A percentile compares a stretch with the other conserved stretches of the same genome.
These are phyloP conservation scores for Aphrophora alni DNA, from an alignment of 2,888 invertebrate species.

Conservation along the genomic window DNA sequence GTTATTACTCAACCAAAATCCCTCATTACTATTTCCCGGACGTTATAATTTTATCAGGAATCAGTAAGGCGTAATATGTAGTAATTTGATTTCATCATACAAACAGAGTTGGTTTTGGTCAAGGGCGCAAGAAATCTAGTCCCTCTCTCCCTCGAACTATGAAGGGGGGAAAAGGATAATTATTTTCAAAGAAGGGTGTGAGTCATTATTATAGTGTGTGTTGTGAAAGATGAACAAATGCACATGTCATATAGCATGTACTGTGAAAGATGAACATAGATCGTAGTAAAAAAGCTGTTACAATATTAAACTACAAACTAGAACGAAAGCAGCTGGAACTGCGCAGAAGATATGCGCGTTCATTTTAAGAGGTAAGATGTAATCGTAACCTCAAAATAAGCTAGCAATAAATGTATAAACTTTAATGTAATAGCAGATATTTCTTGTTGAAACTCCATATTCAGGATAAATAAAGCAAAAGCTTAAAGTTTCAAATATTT, in stretches of 20 bases:
- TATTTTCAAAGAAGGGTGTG: background rate
- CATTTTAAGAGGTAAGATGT: too few relatives aligned
- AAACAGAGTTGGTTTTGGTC: background rate
- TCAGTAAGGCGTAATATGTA: background rate
- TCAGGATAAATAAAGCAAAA: too few relatives aligned
- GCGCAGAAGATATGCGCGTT: too few relatives aligned
- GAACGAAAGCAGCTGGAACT: too few relatives aligned
- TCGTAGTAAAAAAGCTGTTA: too few relatives aligned
- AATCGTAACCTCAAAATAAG: too few relatives aligned
- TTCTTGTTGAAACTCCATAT: too few relatives aligned
- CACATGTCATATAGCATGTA: background rate
- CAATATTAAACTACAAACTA: too few relatives aligned
- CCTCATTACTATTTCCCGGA: background rate
- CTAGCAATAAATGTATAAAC: too few relatives aligned
- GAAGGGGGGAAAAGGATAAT: background rate
- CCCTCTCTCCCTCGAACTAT: background rate
- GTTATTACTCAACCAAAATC: background rate
- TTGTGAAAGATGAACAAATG: background rate
- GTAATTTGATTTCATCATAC: background rate
- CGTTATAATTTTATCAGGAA: background rate
- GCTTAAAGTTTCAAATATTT: too few relatives aligned
- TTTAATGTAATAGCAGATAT: too few relatives aligned
- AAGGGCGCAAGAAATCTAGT: constrained; percentile 2
- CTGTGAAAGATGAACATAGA: background rate
- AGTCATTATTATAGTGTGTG: background rate